Percentiles rank a stretch among this genome's conserved stretches.
Conservation (phyloP, 2,797 vertebrate genomes). For the Hydrolagus colliei region DNA sequence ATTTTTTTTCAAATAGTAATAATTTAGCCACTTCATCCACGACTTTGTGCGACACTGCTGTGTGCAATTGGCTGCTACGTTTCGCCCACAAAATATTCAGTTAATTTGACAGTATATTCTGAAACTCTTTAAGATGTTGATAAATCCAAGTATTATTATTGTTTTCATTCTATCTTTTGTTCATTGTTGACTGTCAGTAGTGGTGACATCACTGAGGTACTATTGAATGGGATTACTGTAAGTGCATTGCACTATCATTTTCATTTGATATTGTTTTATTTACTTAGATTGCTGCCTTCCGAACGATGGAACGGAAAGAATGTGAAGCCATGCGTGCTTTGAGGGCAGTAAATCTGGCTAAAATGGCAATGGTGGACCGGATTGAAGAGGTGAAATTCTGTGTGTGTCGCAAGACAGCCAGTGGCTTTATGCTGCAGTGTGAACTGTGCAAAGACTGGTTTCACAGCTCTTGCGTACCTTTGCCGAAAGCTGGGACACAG, state of each 20-base stretch:
- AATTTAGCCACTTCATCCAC: too few species aligned
- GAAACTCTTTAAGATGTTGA: too few species aligned
- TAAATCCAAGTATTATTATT: too few species aligned
- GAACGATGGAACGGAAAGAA: slow-evolving; percentile 88
- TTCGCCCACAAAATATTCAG: too few species aligned
- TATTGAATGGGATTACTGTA: neutral
- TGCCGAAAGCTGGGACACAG: slow-evolving; percentile 83
- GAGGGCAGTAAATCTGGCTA: slow-evolving; percentile 84
- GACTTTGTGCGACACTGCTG: too few species aligned
- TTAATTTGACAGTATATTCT: too few species aligned
- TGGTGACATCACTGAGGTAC: neutral
- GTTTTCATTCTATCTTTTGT: neutral
- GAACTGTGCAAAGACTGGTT: slow-evolving; percentile 99
- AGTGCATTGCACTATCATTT: neutral
- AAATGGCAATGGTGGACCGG: slow-evolving; percentile 93
- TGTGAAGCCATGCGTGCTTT: slow-evolving; percentile 87
- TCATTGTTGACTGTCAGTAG: neutral
- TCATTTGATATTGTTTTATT: neutral
- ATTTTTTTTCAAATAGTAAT: too few species aligned
- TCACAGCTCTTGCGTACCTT: slow-evolving; percentile 85
- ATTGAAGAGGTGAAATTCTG: slow-evolving; percentile 97
- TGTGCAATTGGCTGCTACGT: too few species aligned
- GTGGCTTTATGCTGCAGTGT: slow-evolving; percentile 94
- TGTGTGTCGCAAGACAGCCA: slow-evolving; percentile 88
- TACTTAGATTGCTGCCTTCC: slow-evolving; percentile 78